These are phyloP conservation scores for Falco rusticolus DNA, from an alignment of 2,797 vertebrate genomes.

Conservation along the genomic window DNA sequence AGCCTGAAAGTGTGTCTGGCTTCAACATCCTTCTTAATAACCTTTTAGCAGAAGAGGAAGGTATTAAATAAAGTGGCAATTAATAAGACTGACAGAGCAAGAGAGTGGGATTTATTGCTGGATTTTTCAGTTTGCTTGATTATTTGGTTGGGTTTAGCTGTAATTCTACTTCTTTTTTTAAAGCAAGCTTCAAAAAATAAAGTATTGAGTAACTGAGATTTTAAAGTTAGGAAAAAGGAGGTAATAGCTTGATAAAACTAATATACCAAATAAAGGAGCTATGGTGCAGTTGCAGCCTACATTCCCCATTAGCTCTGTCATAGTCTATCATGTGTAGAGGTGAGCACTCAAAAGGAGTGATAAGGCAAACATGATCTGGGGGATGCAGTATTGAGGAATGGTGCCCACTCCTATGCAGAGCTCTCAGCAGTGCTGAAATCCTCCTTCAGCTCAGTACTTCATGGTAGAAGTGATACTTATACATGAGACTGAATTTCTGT, in stretches of 20 bases:
- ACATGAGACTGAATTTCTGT: not conserved
- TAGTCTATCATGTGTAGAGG: not conserved
- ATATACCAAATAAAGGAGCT: not conserved
- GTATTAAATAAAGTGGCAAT: slow-evolving; percentile 44
- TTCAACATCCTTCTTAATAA: slow-evolving; percentile 33
- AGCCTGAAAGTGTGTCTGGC: not conserved
- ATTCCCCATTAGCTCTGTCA: not conserved
- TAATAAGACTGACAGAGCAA: slow-evolving; percentile 38
- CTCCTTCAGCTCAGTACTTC: not conserved
- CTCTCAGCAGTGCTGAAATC: not conserved
- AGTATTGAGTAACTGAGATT: not conserved
- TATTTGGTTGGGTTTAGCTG: not conserved
- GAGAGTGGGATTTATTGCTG: not conserved
- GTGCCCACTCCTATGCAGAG: not conserved
- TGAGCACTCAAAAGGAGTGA: not conserved
- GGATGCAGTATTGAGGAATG: not conserved
- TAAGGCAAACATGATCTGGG: not conserved
- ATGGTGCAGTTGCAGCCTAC: not conserved
- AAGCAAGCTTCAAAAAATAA: not conserved
- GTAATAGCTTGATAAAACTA: not conserved
- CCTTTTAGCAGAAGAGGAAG: slow-evolving; percentile 35
- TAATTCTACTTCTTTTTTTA: not conserved
- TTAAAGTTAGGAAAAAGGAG: not conserved
- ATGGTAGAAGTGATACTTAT: not conserved
- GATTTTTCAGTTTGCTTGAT: slow-evolving; percentile 20